phyloP scores from a whole-genome alignment of 2,113 vertebrate species.

The Hypanus sabinus region DNA sequence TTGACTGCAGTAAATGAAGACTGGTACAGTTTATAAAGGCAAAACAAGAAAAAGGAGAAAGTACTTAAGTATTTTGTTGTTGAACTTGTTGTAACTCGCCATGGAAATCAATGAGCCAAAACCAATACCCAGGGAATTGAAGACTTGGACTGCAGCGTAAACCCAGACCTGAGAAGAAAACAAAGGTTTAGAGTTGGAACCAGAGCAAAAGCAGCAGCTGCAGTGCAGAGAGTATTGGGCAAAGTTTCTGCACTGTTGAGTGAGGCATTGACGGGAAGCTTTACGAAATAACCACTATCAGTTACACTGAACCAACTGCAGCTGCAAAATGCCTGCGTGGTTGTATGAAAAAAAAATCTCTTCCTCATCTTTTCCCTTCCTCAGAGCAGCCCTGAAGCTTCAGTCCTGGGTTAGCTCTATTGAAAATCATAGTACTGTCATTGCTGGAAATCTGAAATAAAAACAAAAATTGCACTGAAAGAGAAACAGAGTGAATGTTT shows the following conservation, averaged over 20 bases:
- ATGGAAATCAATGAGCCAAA: conserved; percentile 62
- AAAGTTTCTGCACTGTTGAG: not conserved
- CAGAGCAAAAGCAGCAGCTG: not conserved
- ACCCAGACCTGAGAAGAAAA: conserved; percentile 59
- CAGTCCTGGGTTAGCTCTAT: not conserved
- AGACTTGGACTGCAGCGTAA: conserved; percentile 64
- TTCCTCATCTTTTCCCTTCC: not conserved
- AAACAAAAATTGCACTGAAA: too few relatives aligned
- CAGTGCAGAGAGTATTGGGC: not conserved
- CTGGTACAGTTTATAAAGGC: not conserved
- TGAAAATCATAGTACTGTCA: too few relatives aligned
- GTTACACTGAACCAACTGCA: not conserved
- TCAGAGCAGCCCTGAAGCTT: not conserved
- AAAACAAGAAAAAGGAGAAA: not conserved
- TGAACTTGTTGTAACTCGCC: conserved; percentile 64
- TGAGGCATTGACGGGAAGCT: not conserved
- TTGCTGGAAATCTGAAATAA: too few relatives aligned
- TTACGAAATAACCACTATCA: too few relatives aligned
- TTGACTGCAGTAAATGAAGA: not conserved
- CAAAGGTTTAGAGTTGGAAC: not conserved
- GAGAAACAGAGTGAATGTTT: too few relatives aligned
- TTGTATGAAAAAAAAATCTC: not conserved
- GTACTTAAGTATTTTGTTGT: conserved; percentile 65
- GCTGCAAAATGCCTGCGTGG: not conserved
- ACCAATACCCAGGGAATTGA: conserved; percentile 66